Evolutionary conservation across 2,888 invertebrate species (phyloP).

Genomic region (Polydrusus pterygomalis): DNA sequence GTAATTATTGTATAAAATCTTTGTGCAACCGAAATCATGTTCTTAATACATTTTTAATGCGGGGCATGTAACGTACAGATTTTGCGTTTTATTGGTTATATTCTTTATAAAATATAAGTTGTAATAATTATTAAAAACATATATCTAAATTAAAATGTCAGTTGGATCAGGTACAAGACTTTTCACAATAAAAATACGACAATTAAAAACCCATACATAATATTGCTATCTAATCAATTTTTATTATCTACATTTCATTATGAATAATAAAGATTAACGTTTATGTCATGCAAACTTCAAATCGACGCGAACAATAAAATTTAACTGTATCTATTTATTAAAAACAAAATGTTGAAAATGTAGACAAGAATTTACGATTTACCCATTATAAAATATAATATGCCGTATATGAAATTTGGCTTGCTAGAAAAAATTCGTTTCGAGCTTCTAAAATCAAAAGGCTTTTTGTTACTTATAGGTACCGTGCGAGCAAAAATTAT

Average conservation of each 20-base stretch:
- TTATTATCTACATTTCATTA: conserved; percentile 17
- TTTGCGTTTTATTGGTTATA: not conserved
- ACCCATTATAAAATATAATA: too few relatives aligned
- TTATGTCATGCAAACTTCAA: conserved; percentile 1
- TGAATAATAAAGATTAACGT: conserved; percentile 11
- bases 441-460: too few relatives aligned
- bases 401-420: too few relatives aligned
- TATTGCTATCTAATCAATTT: conserved; percentile 27
- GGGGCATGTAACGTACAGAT: not conserved
- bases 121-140: not conserved
- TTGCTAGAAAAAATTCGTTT: too few relatives aligned
- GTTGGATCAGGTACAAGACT: conserved; percentile 1
- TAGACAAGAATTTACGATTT: not conserved
- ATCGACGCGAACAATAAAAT: conserved; percentile 13
- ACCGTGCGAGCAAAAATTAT: too few relatives aligned
- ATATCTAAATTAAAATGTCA: conserved; percentile 1
- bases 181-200: conserved; percentile 2
- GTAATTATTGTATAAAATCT: too few relatives aligned
- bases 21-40: too few relatives aligned
- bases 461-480: too few relatives aligned
- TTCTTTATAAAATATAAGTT: not conserved
- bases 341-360: not conserved
- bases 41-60: too few relatives aligned
- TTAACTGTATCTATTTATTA: not conserved
- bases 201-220: conserved; percentile 18